These are phyloP conservation scores for Myopa tessellatipennis DNA, from an alignment of 2,888 invertebrate species.

Conservation along the genomic window DNA sequence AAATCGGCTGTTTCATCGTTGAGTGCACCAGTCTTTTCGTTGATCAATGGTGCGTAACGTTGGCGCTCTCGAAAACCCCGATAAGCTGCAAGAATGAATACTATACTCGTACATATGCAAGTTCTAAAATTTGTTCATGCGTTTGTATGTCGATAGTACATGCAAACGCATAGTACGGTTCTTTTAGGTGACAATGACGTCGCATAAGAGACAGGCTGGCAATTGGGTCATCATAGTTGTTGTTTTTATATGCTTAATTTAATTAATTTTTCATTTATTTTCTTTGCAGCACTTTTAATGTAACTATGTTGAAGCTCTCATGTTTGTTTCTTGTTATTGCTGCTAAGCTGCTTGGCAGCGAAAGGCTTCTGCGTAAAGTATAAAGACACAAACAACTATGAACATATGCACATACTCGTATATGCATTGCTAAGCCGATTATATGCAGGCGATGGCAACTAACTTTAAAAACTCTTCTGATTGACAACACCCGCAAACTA, in stretches of 20 bases:
- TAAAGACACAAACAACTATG: neutral
- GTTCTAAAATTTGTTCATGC: neutral
- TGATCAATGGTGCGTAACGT: constrained; percentile 74
- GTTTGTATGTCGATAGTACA: neutral
- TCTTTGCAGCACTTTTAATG: constrained; percentile 59
- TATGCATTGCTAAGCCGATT: constrained; percentile 50
- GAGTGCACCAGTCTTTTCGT: constrained; percentile 74
- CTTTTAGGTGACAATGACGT: neutral
- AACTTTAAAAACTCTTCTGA: neutral
- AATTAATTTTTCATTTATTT: constrained; percentile 69
- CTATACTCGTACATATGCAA: neutral
- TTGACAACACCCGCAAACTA: neutral
- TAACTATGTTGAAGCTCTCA: constrained; percentile 38
- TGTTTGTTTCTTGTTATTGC: constrained; percentile 45
- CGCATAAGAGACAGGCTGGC: neutral
- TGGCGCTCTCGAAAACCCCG: constrained; percentile 78
- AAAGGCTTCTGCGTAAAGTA: neutral
- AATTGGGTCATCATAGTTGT: constrained; percentile 6
- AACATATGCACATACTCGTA: neutral
- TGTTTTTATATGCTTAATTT: constrained; percentile 62
- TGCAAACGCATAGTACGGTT: neutral
- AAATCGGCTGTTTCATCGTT: constrained; percentile 79
- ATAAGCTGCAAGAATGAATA: constrained; percentile 70
- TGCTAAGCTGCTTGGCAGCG: constrained; percentile 34
- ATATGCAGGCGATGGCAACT: constrained; percentile 26